Base-by-base conservation (phyloP, 1,140 invertebrate genomes). In the Megalopta genalis region DNA sequence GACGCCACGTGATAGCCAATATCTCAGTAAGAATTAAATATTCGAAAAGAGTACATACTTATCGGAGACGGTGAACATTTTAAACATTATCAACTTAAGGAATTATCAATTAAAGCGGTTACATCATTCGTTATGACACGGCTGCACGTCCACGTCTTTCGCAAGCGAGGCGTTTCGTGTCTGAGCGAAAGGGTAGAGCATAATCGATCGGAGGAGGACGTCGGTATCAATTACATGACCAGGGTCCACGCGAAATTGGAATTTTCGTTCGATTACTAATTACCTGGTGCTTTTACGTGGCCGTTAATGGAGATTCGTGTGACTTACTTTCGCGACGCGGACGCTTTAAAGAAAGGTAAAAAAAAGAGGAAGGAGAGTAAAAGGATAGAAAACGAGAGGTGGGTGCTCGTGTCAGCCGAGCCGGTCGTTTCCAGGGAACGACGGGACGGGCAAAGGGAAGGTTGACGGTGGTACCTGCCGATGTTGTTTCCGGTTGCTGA, bases 401-500 rank as follows among this genome's bases (percentile, higher is more conserved):
- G 18, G 23, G 6, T 21, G 37, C 12, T 8, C 39, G 49, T 42
- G 54, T 57, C 54, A 54, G 25, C 57, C 52, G 27, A 27, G 46
- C 39, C 12, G 57, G 49, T 76, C 57, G 46, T 81, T 85, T 81
- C 66, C 82, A 79, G 70, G 60, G 27, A 59, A 39, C 72, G 71
- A 32, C 54, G 37, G 7, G 2, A 39, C 54, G 37, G 10, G 2
- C 2, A 23, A 39, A 32, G 54, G 42, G 60, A 49, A 32, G 66
- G 42, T 21, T 16, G 14, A n/a, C 65, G 37, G 66, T n/a, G 57
- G 7, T 76, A 65, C 37, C 83, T 81, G 76, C 57, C 85, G 68
- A 86, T 86, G 85, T 86, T 84, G 83, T 90, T 90, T 90, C 88
- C 90, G 86, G 64, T 71, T 80, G 86, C 60, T 89, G 89, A 90